phyloP scores from a whole-genome alignment of 2,888 invertebrate genomes.

The Ligdia adustata region DNA sequence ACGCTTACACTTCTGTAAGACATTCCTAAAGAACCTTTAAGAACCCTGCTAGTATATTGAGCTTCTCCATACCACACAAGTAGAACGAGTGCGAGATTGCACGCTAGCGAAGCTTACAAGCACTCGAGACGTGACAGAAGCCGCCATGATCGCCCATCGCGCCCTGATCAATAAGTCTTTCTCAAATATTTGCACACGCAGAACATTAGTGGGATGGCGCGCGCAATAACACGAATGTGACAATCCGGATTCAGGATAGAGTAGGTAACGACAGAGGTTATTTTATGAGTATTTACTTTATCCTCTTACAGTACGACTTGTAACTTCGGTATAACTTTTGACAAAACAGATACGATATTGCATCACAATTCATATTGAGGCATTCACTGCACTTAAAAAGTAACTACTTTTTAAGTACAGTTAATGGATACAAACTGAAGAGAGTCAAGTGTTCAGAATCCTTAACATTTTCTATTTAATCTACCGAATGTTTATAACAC shows the following conservation, averaged over 20 bases:
- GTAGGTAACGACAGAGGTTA: conserved; percentile 19
- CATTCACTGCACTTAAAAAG: too few relatives aligned
- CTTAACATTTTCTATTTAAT: too few relatives aligned
- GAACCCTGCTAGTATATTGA: conserved; percentile 10
- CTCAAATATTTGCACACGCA: conserved; percentile 78
- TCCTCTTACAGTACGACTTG: too few relatives aligned
- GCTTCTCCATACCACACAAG: not conserved
- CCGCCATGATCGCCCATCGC: conserved; percentile 61
- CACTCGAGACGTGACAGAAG: conserved; percentile 77
- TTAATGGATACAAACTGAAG: too few relatives aligned
- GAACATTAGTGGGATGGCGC: conserved; percentile 64
- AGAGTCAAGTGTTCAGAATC: too few relatives aligned
- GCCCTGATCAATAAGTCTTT: conserved; percentile 73
- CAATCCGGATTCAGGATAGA: conserved; percentile 31
- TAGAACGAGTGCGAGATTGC: conserved; percentile 47
- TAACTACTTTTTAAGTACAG: too few relatives aligned
- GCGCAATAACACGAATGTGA: conserved; percentile 53
- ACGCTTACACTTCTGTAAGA: not conserved
- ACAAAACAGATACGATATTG: too few relatives aligned
- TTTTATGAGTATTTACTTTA: not conserved
- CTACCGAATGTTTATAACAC: too few relatives aligned
- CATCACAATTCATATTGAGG: too few relatives aligned
- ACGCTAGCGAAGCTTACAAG: conserved; percentile 59
- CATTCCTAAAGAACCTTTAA: not conserved
- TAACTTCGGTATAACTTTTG: too few relatives aligned